phyloP scores from a whole-genome alignment of 2,113 vertebrate genomes.

The Gobiocypris rarus region DNA sequence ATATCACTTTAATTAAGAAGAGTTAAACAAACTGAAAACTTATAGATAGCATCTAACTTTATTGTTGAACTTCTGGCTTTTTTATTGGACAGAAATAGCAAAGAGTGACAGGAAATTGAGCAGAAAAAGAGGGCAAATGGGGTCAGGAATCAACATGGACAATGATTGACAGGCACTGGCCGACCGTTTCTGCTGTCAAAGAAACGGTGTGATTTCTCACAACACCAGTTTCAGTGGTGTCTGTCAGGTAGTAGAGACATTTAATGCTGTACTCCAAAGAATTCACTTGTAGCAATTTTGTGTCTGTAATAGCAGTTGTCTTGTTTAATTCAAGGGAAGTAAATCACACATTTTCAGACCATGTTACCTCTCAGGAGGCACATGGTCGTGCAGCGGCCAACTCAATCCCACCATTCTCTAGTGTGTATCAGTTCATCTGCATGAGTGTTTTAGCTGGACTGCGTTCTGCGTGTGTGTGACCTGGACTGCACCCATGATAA shows the following conservation, averaged over 20 bases:
- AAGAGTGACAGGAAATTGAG: background rate
- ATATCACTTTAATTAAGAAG: background rate
- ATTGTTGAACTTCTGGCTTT: background rate
- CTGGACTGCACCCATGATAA: constrained; percentile 62
- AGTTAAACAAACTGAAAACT: background rate
- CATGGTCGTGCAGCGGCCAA: background rate
- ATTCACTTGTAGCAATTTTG: background rate
- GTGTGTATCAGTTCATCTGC: constrained; percentile 17
- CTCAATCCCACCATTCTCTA: constrained; percentile 8
- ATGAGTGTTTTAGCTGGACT: constrained; percentile 64
- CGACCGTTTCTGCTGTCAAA: background rate
- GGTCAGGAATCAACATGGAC: background rate
- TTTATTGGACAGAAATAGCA: background rate
- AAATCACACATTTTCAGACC: constrained; percentile 6
- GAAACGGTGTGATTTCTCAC: background rate
- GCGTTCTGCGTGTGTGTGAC: constrained; percentile 56
- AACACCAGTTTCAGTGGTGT: background rate
- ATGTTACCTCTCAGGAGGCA: background rate
- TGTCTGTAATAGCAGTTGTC: constrained; percentile 1
- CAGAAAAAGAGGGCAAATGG: background rate
- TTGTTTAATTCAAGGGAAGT: background rate
- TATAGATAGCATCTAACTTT: background rate
- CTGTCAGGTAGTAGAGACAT: background rate
- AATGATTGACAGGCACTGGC: background rate
- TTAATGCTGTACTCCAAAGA: background rate